These are phyloP conservation scores for Neomonachus schauinslandi DNA, from an alignment of 2,113 vertebrate species.

Conservation along the genomic window DNA sequence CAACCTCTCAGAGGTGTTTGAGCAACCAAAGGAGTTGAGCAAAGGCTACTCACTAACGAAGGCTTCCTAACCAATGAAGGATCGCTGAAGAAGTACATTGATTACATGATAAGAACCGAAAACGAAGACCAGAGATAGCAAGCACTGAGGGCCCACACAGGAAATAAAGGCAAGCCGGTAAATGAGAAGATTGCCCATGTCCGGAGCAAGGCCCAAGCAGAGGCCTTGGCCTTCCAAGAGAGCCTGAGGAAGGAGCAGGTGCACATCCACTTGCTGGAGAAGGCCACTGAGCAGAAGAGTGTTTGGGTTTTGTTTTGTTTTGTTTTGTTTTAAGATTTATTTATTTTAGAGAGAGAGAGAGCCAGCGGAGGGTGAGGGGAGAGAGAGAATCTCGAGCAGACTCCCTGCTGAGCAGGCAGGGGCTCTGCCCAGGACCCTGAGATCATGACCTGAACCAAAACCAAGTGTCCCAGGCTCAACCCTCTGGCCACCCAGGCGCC, in stretches of 20 bases:
- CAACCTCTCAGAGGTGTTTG: slow-evolving; percentile 88
- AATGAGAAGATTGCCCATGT: slow-evolving; percentile 88
- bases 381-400: background rate
- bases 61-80: slow-evolving; percentile 89
- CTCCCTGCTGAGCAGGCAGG: background rate
- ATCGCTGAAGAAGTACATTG: slow-evolving; percentile 87
- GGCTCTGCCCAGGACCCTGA: background rate
- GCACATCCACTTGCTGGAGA: slow-evolving; percentile 89
- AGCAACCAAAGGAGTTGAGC: slow-evolving; percentile 89
- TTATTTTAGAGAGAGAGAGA: background rate
- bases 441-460: background rate
- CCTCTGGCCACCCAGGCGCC: background rate
- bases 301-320: background rate
- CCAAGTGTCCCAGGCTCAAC: background rate
- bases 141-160: slow-evolving; percentile 88
- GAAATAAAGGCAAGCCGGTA: slow-evolving; percentile 90
- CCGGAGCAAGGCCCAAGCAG: slow-evolving; percentile 83
- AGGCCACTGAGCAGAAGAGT: slow-evolving; percentile 89
- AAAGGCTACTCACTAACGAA: slow-evolving; percentile 84
- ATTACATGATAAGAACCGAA: slow-evolving; percentile 86
- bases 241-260: slow-evolving; percentile 89
- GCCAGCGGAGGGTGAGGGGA: no score
- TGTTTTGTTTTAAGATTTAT: background rate
- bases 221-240: slow-evolving; percentile 86
- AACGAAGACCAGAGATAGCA: slow-evolving; percentile 91